These are phyloP conservation scores for Procambarus clarkii DNA, from an alignment of 1,140 invertebrate genomes.

Conservation along the genomic window DNA sequence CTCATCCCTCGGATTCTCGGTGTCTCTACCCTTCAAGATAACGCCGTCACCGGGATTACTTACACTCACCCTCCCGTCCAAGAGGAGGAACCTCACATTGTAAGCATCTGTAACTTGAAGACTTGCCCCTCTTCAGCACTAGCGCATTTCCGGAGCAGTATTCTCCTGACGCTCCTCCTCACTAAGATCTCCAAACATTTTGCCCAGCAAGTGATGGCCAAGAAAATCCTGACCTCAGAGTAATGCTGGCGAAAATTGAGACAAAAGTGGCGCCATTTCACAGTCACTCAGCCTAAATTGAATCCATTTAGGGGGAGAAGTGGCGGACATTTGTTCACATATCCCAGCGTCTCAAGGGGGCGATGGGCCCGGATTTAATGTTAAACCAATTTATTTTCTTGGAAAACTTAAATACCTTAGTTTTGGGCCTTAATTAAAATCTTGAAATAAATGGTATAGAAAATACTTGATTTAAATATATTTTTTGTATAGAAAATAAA, in stretches of 20 bases:
- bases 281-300: constrained; percentile 71
- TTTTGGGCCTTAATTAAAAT: too few species aligned
- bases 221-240: constrained; percentile 39
- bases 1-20: background rate
- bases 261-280: constrained; percentile 71
- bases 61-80: background rate
- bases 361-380: constrained; percentile 64
- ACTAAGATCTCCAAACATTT: background rate
- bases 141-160: constrained; percentile 16
- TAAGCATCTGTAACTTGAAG: constrained; percentile 57
- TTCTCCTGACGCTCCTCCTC: constrained; percentile 10
- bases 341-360: constrained; percentile 64
- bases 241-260: constrained; percentile 68
- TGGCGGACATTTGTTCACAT: constrained; percentile 70
- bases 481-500: too few species aligned
- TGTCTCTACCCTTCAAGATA: constrained; percentile 47
- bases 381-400: constrained; percentile 35
- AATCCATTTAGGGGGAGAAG: constrained; percentile 71
- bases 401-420: background rate
- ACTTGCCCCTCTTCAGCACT: constrained; percentile 25
- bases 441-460: too few species aligned
- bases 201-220: constrained; percentile 17
- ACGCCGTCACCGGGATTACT: constrained; percentile 48
- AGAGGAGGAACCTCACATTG: constrained; percentile 39
- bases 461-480: too few species aligned